Conservation (phyloP, 2,888 invertebrate species). For the Sisyra terminalis region DNA sequence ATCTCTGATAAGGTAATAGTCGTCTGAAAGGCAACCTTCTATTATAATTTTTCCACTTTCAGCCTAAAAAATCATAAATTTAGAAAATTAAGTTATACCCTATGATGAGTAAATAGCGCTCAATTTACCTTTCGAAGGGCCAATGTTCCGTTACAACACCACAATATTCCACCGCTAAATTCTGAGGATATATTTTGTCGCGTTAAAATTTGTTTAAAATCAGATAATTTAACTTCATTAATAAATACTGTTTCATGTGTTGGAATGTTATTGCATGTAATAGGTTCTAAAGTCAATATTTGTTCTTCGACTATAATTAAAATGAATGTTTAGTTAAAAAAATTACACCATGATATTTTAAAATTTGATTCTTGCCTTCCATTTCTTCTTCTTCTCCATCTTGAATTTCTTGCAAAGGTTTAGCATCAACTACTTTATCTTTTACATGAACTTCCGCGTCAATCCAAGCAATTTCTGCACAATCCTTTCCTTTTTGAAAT, state of each 20-base stretch:
- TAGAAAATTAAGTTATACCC: slow-evolving; percentile 2
- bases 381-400: slow-evolving; percentile 30
- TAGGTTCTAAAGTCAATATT: slow-evolving; percentile 53
- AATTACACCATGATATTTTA: not conserved
- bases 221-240: slow-evolving; percentile 83
- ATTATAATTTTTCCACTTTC: slow-evolving; percentile 84
- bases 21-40: slow-evolving; percentile 87
- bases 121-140: slow-evolving; percentile 63
- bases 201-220: slow-evolving; percentile 67
- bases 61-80: slow-evolving; percentile 40
- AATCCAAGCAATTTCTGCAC: slow-evolving; percentile 94
- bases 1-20: slow-evolving; percentile 86
- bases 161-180: slow-evolving; percentile 79
- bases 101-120: slow-evolving; percentile 6
- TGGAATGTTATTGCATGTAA: slow-evolving; percentile 33
- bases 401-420: slow-evolving; percentile 25
- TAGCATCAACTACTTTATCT: slow-evolving; percentile 40
- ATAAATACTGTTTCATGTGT: slow-evolving; percentile 77
- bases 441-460: slow-evolving; percentile 57
- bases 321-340: not conserved
- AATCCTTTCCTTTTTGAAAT: slow-evolving; percentile 69
- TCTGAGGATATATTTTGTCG: slow-evolving; percentile 68
- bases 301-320: slow-evolving; percentile 30
- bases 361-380: slow-evolving; percentile 20
- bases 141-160: slow-evolving; percentile 83